Conservation (phyloP, 2,888 invertebrate species). For the Eristalis arbustorum region DNA sequence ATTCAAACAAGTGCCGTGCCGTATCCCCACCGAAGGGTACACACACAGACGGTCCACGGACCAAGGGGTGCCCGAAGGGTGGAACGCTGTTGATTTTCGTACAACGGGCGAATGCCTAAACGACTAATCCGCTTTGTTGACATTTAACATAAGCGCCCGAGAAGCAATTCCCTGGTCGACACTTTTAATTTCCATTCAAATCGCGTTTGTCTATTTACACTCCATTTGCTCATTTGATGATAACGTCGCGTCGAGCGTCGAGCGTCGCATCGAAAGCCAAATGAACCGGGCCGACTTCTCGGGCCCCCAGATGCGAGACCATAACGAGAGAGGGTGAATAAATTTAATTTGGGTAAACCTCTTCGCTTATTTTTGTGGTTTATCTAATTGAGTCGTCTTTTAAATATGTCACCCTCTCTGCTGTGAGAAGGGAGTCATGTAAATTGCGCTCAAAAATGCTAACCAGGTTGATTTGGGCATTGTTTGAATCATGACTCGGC, state of each 20-base stretch:
- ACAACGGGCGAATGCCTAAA: constrained; percentile 57
- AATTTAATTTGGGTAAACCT: constrained; percentile 79
- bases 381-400: constrained; percentile 80
- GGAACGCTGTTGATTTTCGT: constrained; percentile 37
- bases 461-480: constrained; percentile 69
- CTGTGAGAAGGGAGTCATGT: constrained; percentile 35
- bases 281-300: constrained; percentile 30
- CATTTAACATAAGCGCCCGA: constrained; percentile 72
- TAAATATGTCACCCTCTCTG: constrained; percentile 75
- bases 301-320: background rate
- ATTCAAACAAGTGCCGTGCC: constrained; percentile 56
- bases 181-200: constrained; percentile 78
- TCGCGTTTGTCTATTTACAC: constrained; percentile 80
- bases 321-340: constrained; percentile 77
- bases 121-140: constrained; percentile 72
- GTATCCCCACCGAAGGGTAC: constrained; percentile 27
- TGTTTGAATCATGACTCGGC: constrained; percentile 59
- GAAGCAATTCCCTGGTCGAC: constrained; percentile 70
- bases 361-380: constrained; percentile 78
- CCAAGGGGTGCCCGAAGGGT: constrained; percentile 21
- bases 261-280: constrained; percentile 12
- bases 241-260: constrained; percentile 71
- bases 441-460: constrained; percentile 61
- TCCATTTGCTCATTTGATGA: constrained; percentile 81
- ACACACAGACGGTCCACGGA: constrained; percentile 12